phyloP scores from a whole-genome alignment of 2,113 vertebrate genomes.

The Hymenochirus boettgeri region DNA sequence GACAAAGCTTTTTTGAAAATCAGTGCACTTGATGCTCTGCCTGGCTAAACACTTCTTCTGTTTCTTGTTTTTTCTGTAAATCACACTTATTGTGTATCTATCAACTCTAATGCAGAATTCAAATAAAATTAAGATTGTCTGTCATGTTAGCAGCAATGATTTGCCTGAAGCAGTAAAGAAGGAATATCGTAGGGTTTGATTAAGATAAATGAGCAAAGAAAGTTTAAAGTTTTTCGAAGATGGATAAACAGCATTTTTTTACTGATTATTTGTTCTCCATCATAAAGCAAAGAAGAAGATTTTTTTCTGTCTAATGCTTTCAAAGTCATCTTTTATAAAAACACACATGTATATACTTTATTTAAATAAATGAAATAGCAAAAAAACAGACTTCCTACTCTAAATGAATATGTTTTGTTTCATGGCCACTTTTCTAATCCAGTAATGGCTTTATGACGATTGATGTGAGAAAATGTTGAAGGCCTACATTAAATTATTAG shows the following conservation, averaged over 20 bases:
- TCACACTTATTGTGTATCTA: conserved; percentile 49
- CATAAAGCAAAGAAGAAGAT: conserved; percentile 54
- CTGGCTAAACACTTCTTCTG: conserved; percentile 14
- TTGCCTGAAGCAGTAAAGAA: conserved; percentile 57
- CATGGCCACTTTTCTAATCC: neutral
- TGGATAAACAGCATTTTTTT: conserved; percentile 47
- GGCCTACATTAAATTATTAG: neutral
- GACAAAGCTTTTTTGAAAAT: neutral
- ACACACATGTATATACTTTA: conserved; percentile 17
- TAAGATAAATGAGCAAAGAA: conserved; percentile 57
- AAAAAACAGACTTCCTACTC: neutral
- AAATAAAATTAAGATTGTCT: conserved; percentile 56
- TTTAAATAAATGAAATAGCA: conserved; percentile 16
- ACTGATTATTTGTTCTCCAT: conserved; percentile 60
- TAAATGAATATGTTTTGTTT: neutral
- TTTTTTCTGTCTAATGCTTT: conserved; percentile 42
- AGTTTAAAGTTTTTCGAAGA: conserved; percentile 53
- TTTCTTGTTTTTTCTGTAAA: conserved; percentile 52
- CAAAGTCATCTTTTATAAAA: conserved; percentile 30
- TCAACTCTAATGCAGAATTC: conserved; percentile 57
- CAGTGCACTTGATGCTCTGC: neutral
- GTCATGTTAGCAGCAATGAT: conserved; percentile 52
- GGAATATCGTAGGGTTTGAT: conserved; percentile 57
- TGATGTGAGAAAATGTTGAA: neutral
- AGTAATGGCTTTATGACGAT: neutral